Evolutionary conservation across 2,888 invertebrate species (phyloP), one percentile per base, ranked within the genome.

Genomic region (Drosophila colorata): DNA sequence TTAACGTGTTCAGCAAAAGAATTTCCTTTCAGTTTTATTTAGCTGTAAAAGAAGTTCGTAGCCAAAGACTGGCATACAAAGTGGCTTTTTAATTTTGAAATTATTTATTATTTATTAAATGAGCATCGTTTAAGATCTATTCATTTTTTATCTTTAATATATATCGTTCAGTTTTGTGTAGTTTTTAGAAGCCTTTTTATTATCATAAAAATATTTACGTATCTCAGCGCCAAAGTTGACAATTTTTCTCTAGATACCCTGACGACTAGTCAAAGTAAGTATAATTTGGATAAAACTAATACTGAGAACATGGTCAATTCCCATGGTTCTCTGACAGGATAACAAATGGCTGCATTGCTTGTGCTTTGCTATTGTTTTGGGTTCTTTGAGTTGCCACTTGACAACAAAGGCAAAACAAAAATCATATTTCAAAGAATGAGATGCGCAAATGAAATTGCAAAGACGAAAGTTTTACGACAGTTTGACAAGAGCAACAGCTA

Each of bases 361-460:
- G n/a, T n/a, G n/a, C n/a, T n/a, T n/a, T n/a, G n/a, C 40, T 41
- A 47, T 68, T 55, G 53, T 47, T 57, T 41, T 60, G 47, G 35
- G 20, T 53, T 55, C 43, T 57, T 41, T 60, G 47, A 40, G 20
- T 53, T 55, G 61, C 13, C 41, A 49, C 25, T 49, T 51, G 40
- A 44, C 16, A 63, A 44, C 46, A 55, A 47, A 74, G 40, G 38
- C 23, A 61, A 49, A 38, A 38, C 16, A 46, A 56, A 79, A 79
- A 69, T 78, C 71, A 78, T 78, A 78, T 78, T 74, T 71, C 68
- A 76, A 74, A 68, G 69, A 48, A 56, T 11, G 64, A 69, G 69
- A 44, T 47, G 69, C 68, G 66, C 58, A 70, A 80, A 73, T 80
- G 69, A 74, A 78, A 78, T 73, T 61, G 64, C 57, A 64, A 55